A percentile compares a stretch with the other conserved stretches of the same genome.
These are phyloP conservation scores for Suricata suricatta DNA, from an alignment of 2,113 vertebrate species.

Conservation along the genomic window DNA sequence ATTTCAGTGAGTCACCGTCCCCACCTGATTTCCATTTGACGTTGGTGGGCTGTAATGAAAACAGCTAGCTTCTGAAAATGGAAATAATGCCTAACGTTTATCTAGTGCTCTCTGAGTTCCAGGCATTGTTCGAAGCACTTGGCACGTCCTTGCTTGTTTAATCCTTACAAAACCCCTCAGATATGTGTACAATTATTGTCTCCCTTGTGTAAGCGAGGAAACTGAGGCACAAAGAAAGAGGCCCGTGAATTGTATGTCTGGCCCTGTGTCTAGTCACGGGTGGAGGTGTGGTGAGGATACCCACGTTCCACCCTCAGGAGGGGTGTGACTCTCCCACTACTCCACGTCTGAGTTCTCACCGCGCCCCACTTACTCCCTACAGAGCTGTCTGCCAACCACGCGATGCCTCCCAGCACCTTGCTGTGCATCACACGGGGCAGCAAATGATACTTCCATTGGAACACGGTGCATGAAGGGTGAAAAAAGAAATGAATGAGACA, in stretches of 20 bases:
- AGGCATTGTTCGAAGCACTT: background rate
- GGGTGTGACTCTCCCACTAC: too few species aligned
- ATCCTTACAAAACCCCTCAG: background rate
- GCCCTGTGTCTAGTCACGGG: background rate
- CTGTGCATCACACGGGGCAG: too few species aligned
- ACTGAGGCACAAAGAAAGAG: background rate
- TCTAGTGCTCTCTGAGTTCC: background rate
- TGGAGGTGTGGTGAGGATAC: rapidly evolving
- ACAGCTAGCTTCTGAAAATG: background rate
- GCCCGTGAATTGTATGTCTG: too few species aligned
- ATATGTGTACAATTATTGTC: background rate
- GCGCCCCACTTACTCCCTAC: rapidly evolving
- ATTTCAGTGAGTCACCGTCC: background rate
- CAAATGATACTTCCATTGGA: too few species aligned
- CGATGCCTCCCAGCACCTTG: rapidly evolving
- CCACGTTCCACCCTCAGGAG: rapidly evolving
- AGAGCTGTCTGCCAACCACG: background rate
- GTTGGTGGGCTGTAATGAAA: background rate
- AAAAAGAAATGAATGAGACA: background rate
- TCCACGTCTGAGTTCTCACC: background rate
- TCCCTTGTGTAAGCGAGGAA: background rate
- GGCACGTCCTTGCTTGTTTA: rapidly evolving
- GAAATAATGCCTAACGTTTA: background rate
- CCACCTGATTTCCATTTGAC: background rate
- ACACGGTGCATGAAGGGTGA: background rate